Evolutionary conservation across 1,140 invertebrate species (phyloP).

Genomic region (Papilio helenus): DNA sequence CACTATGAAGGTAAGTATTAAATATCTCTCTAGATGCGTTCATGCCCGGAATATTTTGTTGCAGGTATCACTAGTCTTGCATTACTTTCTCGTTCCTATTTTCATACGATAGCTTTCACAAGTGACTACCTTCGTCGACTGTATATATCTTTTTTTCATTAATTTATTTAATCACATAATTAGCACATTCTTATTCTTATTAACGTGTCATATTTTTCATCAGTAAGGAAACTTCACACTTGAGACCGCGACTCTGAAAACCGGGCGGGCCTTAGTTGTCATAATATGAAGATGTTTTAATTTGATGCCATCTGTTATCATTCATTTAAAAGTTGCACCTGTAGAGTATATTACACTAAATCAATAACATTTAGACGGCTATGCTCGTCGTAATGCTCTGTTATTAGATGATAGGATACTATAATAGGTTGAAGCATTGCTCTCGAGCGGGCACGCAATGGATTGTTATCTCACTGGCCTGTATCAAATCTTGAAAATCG

Average conservation of each 20-base stretch:
- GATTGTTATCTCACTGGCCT: conserved; percentile 67
- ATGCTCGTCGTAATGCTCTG: background rate
- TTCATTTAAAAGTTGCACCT: no score
- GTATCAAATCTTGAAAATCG: conserved; percentile 80
- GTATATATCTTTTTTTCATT: background rate
- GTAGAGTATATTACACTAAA: background rate
- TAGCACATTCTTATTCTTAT: no score
- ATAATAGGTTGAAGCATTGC: background rate
- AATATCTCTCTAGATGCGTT: conserved; percentile 47
- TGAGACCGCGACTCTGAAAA: no score
- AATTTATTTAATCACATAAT: background rate
- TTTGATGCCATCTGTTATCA: background rate
- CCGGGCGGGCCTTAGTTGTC: background rate
- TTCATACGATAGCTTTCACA: background rate
- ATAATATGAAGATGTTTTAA: background rate
- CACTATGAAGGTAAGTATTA: conserved; percentile 55
- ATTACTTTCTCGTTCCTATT: background rate
- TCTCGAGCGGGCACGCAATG: conserved; percentile 41
- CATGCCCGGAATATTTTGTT: conserved; percentile 39
- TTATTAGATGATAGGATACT: background rate
- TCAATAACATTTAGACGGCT: background rate
- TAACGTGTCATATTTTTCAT: no score
- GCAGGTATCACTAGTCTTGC: background rate
- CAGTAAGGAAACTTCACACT: no score
- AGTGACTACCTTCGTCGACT: no score